Conservation (phyloP, 1,140 invertebrate genomes). For the Aporrectodea caliginosa region DNA sequence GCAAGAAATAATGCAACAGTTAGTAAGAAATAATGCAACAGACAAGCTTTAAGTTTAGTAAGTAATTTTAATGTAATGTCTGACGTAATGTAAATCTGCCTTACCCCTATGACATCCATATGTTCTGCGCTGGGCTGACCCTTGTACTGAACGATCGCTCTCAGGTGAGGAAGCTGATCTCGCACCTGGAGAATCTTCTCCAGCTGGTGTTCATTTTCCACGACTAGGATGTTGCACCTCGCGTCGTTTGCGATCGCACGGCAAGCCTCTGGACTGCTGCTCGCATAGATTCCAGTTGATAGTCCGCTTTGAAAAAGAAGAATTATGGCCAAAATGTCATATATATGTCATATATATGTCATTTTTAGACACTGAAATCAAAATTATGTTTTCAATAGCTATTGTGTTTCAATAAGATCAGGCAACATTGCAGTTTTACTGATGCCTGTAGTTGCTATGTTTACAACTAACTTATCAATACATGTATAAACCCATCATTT, state of each 20-base stretch:
- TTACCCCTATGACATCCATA: not conserved
- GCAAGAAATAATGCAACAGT: too few species aligned
- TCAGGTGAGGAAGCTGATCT: slow-evolving; percentile 67
- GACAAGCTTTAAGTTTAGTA: too few species aligned
- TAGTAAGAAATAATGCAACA: too few species aligned
- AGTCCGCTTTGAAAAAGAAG: slow-evolving; percentile 64
- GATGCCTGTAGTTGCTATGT: not conserved
- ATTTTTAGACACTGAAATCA: not conserved
- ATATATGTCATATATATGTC: not conserved
- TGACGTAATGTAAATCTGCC: too few species aligned
- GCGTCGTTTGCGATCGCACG: slow-evolving; percentile 69
- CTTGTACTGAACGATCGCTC: slow-evolving; percentile 76
- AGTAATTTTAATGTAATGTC: too few species aligned
- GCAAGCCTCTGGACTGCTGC: slow-evolving; percentile 76
- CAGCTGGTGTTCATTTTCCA: slow-evolving; percentile 78
- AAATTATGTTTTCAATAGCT: not conserved
- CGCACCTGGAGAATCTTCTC: slow-evolving; percentile 73
- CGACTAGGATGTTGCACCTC: slow-evolving; percentile 74
- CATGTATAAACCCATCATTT: too few species aligned
- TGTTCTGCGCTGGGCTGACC: slow-evolving; percentile 61
- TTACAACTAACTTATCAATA: too few species aligned
- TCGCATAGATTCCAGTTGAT: slow-evolving; percentile 80
- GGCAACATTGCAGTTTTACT: not conserved
- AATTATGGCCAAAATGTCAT: not conserved
- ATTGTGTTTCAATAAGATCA: not conserved